Conservation (phyloP, 1,140 invertebrate genomes). For the Marisa cornuarietis region DNA sequence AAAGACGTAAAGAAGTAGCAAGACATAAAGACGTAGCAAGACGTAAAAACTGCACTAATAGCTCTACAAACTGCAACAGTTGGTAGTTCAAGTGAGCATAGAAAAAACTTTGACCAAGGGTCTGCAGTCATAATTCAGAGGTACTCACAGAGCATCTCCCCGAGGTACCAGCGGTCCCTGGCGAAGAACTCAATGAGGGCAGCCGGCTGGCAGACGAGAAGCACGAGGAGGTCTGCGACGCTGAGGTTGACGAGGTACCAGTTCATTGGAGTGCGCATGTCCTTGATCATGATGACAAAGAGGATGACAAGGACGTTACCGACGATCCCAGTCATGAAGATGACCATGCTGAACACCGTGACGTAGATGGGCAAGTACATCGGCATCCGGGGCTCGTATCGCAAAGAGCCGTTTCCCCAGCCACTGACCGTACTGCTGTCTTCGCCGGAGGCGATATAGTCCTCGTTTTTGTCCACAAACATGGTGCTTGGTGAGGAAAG, state of each 20-base stretch:
- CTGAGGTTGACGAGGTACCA: constrained; percentile 76
- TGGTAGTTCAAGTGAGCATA: too few relatives aligned
- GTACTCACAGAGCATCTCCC: constrained; percentile 44
- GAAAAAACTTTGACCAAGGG: too few relatives aligned
- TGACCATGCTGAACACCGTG: constrained; percentile 82
- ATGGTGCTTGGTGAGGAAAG: not conserved
- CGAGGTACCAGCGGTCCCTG: constrained; percentile 48
- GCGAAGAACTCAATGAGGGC: constrained; percentile 45
- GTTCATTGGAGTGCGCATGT: constrained; percentile 93
- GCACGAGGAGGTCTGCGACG: constrained; percentile 41
- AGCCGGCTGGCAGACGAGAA: constrained; percentile 43
- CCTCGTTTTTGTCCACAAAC: not conserved
- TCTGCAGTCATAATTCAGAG: not conserved
- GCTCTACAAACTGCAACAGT: too few relatives aligned
- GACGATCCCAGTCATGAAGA: constrained; percentile 85
- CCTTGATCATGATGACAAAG: constrained; percentile 88
- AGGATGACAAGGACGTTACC: constrained; percentile 92
- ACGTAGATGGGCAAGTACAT: constrained; percentile 84
- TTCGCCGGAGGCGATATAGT: not conserved
- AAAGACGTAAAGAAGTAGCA: too few relatives aligned
- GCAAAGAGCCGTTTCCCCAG: not conserved
- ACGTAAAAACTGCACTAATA: too few relatives aligned
- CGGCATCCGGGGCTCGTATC: constrained; percentile 65
- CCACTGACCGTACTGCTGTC: not conserved
- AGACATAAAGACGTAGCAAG: too few relatives aligned